These are phyloP conservation scores for Spondyliosoma cantharus DNA, from an alignment of 2,797 vertebrate genomes.

Conservation along the genomic window DNA sequence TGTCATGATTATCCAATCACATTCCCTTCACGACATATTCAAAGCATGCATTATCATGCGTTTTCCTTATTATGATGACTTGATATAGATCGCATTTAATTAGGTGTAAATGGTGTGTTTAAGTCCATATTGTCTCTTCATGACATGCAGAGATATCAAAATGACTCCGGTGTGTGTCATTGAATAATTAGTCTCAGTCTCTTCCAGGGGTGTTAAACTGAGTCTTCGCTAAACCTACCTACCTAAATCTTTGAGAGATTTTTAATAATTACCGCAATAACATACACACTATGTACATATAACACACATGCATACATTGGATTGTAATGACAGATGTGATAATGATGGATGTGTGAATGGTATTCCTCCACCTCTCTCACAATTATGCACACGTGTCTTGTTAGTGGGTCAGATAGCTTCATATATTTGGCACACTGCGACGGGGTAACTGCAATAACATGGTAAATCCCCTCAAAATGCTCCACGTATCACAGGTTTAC, in stretches of 20 bases:
- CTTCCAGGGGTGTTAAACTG: background rate
- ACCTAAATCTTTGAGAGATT: background rate
- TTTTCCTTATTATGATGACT: no score
- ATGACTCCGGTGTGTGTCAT: background rate
- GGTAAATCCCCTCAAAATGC: constrained; percentile 26
- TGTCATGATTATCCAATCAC: no score
- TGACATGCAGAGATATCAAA: background rate
- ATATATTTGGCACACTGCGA: background rate
- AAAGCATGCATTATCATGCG: no score
- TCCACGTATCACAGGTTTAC: constrained; percentile 14
- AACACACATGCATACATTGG: background rate
- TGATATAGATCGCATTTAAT: no score
- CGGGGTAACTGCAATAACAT: constrained; percentile 3
- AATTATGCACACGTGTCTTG: background rate
- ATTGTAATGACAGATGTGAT: background rate
- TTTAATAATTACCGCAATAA: background rate
- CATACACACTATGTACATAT: background rate
- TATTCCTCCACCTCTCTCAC: background rate
- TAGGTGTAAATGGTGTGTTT: no score
- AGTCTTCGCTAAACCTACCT: background rate
- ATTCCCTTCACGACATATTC: no score
- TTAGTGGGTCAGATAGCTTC: constrained; percentile 5
- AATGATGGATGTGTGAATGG: background rate
- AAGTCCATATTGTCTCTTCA: background rate
- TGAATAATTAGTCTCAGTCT: background rate